Base-by-base conservation (phyloP, 2,888 invertebrate species). In the Busseola fusca region DNA sequence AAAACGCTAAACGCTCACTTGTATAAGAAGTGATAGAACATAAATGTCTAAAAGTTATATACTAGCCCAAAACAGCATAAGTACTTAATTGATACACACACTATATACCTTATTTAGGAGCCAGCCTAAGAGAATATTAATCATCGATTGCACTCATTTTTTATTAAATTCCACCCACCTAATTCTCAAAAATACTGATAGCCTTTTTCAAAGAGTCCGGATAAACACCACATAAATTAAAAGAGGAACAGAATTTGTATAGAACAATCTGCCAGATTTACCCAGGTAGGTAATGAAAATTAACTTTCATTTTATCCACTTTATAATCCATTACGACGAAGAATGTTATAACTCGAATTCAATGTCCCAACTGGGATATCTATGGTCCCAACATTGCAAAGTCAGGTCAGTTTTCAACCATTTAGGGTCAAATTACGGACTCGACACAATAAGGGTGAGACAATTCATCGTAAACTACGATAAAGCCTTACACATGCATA, bases 401-500 rank as follows among this genome's bases (percentile, higher is more conserved):
- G 50, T 58, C 52, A 72, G 45, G 37, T 78, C 14, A 58, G 50
- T 65, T 80, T 67, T 59, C 66, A 60, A 57, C 34, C 56, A 60
- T 83, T 82, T 62, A 48, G 60, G 64, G 25, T 45, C 34, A 57
- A 80, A 76, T 80, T 80, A 74, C 65, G 27, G 42, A 63, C 52
- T 52, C n/a, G 25, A 40, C 66, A 74, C 56, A 76, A 68, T 74
- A 71, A 58, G n/a, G 42, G 30, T 54, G 16, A 62, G 30, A 10
- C 30, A 30, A 21, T 30, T 21, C 21, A 30, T 56, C 21, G 30
- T 30, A 30, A 56, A 56, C 30, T 56, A 56, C 27, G 30, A 56
- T 56, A 21, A 56, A 56, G 18, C 56, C 5, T 21, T 30, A 10
- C 27, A 56, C 18, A n/a, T 50, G n/a, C 1, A n/a, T 50, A 50